These are phyloP conservation scores for Calephelis virginiensis DNA, from an alignment of 1,140 invertebrate species.

Conservation along the genomic window DNA sequence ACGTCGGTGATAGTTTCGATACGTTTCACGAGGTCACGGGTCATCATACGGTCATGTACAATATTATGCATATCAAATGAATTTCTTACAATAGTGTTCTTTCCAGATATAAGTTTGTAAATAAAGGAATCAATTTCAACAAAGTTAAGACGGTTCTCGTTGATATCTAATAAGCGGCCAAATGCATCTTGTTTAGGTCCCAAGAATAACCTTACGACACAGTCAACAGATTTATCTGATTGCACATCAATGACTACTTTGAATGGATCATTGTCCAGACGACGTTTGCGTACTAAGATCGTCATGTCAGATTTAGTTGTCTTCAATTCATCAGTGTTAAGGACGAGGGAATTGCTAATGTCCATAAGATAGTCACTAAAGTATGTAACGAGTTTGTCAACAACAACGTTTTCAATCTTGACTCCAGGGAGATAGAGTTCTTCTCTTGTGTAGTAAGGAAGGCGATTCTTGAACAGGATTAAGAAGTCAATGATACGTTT, in stretches of 20 bases:
- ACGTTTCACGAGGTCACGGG: constrained; percentile 66
- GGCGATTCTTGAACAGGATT: constrained; percentile 78
- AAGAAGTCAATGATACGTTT: constrained; percentile 80
- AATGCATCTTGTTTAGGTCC: constrained; percentile 82
- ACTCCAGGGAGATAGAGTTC: constrained; percentile 80
- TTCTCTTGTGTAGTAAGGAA: constrained; percentile 81
- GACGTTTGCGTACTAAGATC: constrained; percentile 79
- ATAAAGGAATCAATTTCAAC: constrained; percentile 80
- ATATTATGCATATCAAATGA: constrained; percentile 77
- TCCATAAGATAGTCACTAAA: constrained; percentile 79
- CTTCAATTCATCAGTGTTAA: constrained; percentile 53
- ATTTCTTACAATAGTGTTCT: constrained; percentile 79
- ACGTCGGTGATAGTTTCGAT: constrained; percentile 54
- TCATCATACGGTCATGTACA: constrained; percentile 64
- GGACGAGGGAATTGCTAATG: constrained; percentile 72
- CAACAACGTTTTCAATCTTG: constrained; percentile 76
- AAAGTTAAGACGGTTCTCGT: constrained; percentile 76
- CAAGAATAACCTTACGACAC: constrained; percentile 82
- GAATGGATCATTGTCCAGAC: constrained; percentile 83
- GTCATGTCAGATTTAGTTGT: constrained; percentile 57
- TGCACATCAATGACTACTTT: constrained; percentile 80
- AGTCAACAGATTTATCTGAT: constrained; percentile 78
- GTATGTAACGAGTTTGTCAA: constrained; percentile 77
- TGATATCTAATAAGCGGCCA: constrained; percentile 73
- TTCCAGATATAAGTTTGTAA: constrained; percentile 77